A percentile compares a stretch with the other conserved stretches of the same genome.
Conservation (phyloP, 2,888 invertebrate genomes). For the Ectropis crepuscularia region DNA sequence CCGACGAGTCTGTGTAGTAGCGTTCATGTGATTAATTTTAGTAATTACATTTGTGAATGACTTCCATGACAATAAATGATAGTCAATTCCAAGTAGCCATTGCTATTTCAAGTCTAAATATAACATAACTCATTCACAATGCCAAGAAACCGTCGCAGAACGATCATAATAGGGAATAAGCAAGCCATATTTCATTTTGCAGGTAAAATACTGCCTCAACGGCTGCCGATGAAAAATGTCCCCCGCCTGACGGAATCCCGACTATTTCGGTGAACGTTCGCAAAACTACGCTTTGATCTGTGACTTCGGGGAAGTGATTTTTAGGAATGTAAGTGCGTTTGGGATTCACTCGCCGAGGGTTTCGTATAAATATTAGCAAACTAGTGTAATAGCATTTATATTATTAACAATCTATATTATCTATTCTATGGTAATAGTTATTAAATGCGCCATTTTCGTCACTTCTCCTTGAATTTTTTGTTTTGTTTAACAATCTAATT, state of each 20-base stretch:
- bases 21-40: no score
- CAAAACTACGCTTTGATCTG: constrained; percentile 1
- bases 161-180: constrained; percentile 7
- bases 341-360: neutral
- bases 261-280: constrained; percentile 2
- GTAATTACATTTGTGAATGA: no score
- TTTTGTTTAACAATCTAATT: no score
- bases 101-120: neutral
- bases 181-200: constrained; percentile 21
- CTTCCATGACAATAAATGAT: no score
- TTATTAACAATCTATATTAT: no score
- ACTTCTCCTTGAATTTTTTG: no score
- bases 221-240: constrained; percentile 17
- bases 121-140: neutral
- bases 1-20: no score
- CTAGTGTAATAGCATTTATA: no score
- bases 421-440: no score
- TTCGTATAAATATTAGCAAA: no score
- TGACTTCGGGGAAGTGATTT: constrained; percentile 6
- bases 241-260: constrained; percentile 14
- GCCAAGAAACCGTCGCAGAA: constrained; percentile 1
- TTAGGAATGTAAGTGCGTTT: neutral
- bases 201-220: constrained; percentile 20
- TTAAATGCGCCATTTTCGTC: no score
- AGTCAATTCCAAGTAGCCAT: no score